A percentile compares a stretch with the other conserved stretches of the same genome.
phyloP scores from a whole-genome alignment of 2,113 vertebrate species.

The Vombatus ursinus region DNA sequence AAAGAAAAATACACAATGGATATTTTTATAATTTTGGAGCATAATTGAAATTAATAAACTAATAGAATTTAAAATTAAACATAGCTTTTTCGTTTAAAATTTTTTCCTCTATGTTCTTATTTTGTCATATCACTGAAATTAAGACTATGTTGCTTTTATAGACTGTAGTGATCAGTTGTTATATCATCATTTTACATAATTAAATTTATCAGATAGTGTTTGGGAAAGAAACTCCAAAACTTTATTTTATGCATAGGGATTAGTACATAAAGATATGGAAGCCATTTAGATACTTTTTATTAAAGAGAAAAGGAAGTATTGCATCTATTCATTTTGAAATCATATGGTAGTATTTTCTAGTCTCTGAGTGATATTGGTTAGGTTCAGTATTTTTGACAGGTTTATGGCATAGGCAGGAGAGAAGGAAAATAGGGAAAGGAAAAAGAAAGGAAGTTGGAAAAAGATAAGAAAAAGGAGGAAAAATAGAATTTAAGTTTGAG shows the following conservation, averaged over 20 bases:
- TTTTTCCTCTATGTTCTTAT: slow-evolving; percentile 15
- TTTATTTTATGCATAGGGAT: background rate
- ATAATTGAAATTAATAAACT: background rate
- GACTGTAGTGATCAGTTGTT: slow-evolving; percentile 37
- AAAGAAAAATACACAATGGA: background rate
- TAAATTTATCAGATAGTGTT: background rate
- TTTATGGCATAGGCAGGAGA: background rate
- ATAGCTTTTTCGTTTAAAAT: slow-evolving; percentile 34
- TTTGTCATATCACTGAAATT: slow-evolving; percentile 34
- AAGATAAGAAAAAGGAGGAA: background rate
- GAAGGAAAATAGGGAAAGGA: background rate
- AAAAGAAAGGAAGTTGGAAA: background rate
- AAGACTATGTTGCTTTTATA: background rate
- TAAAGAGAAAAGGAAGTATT: slow-evolving; percentile 6
- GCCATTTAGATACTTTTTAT: background rate
- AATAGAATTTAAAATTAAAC: background rate
- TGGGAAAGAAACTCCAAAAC: background rate
- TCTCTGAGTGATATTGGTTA: background rate
- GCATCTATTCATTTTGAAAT: background rate
- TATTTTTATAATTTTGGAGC: slow-evolving; percentile 37
- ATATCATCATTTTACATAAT: slow-evolving; percentile 32
- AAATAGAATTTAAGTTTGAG: background rate
- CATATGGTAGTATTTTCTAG: slow-evolving; percentile 27
- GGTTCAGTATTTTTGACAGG: background rate
- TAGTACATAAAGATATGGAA: background rate